Percentiles rank a stretch among this genome's conserved stretches.
Conservation (phyloP, 2,113 vertebrate genomes). For the Corapipo altera region DNA sequence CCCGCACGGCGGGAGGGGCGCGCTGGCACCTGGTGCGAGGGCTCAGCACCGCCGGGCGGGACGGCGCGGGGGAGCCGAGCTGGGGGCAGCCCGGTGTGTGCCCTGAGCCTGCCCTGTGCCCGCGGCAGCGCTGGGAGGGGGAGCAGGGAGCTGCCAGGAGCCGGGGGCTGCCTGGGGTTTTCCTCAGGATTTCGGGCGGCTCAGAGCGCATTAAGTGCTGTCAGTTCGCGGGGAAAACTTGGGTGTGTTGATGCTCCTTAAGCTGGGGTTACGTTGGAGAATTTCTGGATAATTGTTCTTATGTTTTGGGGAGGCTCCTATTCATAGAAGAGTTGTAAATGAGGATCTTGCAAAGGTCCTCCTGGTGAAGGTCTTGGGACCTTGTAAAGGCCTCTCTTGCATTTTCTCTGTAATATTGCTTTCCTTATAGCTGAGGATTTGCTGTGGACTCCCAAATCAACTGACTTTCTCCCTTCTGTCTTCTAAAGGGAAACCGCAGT, state of each 20-base stretch:
- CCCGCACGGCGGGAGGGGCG: not conserved
- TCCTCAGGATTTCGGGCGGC: not conserved
- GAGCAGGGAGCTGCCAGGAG: not conserved
- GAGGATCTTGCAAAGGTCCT: not conserved
- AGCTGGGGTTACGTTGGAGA: not conserved
- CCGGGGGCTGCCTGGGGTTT: not conserved
- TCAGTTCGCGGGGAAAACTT: not conserved
- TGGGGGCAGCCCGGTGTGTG: not conserved
- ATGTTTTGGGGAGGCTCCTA: not conserved
- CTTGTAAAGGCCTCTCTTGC: not conserved
- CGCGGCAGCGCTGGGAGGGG: not conserved
- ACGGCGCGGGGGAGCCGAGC: fast-evolving
- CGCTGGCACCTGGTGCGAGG: not conserved
- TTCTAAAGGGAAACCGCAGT: not conserved
- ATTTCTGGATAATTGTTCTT: not conserved
- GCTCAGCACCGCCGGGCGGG: not conserved
- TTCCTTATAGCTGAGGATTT: not conserved
- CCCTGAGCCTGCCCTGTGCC: not conserved
- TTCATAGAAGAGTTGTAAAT: not conserved
- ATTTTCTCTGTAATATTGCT: not conserved
- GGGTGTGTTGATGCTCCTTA: not conserved
- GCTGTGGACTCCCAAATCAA: not conserved
- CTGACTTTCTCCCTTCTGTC: not conserved
- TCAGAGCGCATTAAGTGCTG: not conserved
- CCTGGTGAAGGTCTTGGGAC: not conserved